These are phyloP conservation scores for Zalophus californianus DNA, from an alignment of 2,797 vertebrate species.

Conservation along the genomic window DNA sequence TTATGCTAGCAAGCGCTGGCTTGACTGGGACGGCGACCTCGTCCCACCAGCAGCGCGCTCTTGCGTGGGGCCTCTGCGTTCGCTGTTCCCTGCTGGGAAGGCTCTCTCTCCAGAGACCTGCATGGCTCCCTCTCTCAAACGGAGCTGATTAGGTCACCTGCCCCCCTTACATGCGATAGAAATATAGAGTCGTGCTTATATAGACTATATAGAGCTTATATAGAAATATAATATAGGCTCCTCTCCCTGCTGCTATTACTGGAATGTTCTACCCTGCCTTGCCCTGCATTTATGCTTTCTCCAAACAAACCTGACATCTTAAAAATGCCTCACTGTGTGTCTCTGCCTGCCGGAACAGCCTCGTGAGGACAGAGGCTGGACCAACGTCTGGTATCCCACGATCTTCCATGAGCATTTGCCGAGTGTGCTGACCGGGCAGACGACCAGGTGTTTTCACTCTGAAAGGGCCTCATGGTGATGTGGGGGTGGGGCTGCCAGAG, in stretches of 20 bases:
- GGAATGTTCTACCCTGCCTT: too few species aligned
- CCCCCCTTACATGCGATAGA: too few species aligned
- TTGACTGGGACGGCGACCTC: accelerated
- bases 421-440: accelerated
- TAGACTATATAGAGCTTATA: too few species aligned
- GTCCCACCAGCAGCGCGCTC: accelerated
- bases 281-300: too few species aligned
- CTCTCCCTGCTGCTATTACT: too few species aligned
- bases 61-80: accelerated
- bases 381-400: accelerated
- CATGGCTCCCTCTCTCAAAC: neutral
- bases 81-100: accelerated
- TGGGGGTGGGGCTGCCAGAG: neutral
- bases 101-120: neutral
- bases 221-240: too few species aligned
- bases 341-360: too few species aligned
- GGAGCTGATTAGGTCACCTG: accelerated
- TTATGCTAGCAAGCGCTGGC: accelerated
- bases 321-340: too few species aligned
- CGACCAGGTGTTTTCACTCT: accelerated
- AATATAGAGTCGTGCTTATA: too few species aligned
- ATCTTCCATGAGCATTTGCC: neutral
- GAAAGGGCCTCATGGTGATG: neutral
- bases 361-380: neutral
- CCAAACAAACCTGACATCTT: too few species aligned